phyloP scores from a whole-genome alignment of 2,888 invertebrate species.

The Aporophyla lueneburgensis region DNA sequence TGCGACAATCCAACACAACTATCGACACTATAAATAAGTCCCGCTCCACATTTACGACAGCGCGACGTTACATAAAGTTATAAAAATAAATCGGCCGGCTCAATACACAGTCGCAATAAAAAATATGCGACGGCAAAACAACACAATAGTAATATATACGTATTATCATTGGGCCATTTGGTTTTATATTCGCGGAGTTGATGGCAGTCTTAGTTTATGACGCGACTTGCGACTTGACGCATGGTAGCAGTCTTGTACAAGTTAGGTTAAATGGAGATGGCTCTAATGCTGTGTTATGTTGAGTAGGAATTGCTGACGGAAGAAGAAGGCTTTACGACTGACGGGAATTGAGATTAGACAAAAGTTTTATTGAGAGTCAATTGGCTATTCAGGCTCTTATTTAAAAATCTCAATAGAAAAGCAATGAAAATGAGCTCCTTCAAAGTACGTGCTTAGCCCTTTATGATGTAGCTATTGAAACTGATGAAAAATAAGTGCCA shows the following conservation, averaged over 20 bases:
- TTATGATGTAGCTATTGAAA: too few relatives aligned
- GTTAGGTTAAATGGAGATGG: slow-evolving; percentile 31
- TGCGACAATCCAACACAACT: slow-evolving; percentile 50
- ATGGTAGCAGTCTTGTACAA: slow-evolving; percentile 23
- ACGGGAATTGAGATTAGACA: neutral
- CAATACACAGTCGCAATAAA: slow-evolving; percentile 73
- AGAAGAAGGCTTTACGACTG: neutral
- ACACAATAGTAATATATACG: slow-evolving; percentile 79
- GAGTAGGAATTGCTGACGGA: slow-evolving; percentile 7
- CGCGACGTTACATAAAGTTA: slow-evolving; percentile 62
- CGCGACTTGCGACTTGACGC: slow-evolving; percentile 53
- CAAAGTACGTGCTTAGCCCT: too few relatives aligned
- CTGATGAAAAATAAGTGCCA: neutral
- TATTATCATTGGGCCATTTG: slow-evolving; percentile 86
- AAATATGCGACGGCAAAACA: slow-evolving; percentile 79
- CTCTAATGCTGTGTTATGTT: slow-evolving; percentile 29
- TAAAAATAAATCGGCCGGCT: slow-evolving; percentile 74
- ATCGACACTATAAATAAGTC: slow-evolving; percentile 65
- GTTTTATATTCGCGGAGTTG: slow-evolving; percentile 81
- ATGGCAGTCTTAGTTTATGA: slow-evolving; percentile 70
- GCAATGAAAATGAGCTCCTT: too few relatives aligned
- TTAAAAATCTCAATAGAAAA: neutral
- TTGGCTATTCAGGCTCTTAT: neutral
- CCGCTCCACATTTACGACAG: slow-evolving; percentile 64
- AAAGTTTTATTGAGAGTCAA: neutral